These are phyloP conservation scores for Plutomurus gul DNA, from an alignment of 1,140 invertebrate genomes.

Conservation along the genomic window DNA sequence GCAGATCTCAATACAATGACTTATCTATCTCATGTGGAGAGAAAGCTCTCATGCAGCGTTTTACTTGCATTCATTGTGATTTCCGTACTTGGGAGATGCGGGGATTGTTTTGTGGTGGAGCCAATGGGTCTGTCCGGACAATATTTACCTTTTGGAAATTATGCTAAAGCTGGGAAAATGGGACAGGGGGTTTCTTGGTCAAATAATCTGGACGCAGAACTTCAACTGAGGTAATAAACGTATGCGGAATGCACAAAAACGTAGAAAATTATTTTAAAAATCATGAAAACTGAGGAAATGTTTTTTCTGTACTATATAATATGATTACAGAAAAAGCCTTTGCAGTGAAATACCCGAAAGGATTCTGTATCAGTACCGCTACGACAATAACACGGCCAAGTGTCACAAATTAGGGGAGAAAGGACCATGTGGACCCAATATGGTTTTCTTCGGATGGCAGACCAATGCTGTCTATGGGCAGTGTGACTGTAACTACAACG, in stretches of 20 bases:
- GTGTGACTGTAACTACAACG: conserved; percentile 44
- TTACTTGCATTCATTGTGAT: background rate
- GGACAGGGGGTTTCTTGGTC: conserved; percentile 41
- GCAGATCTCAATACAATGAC: no score
- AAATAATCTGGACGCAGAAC: conserved; percentile 38
- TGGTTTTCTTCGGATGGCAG: conserved; percentile 42
- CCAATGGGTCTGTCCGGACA: conserved; percentile 34
- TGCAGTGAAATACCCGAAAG: conserved; percentile 33
- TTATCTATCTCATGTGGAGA: no score
- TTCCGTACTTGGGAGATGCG: background rate
- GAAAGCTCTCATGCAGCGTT: no score
- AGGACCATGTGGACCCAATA: conserved; percentile 41
- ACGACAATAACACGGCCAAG: conserved; percentile 26
- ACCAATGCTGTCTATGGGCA: conserved; percentile 42
- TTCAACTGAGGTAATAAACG: conserved; percentile 19
- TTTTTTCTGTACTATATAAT: background rate
- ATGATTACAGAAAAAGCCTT: conserved; percentile 30
- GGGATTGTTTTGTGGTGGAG: conserved; percentile 31
- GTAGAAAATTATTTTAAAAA: no score
- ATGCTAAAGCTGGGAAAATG: conserved; percentile 37
- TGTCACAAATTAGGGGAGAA: conserved; percentile 39
- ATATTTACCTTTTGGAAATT: conserved; percentile 20
- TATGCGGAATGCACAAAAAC: no score
- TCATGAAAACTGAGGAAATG: no score
- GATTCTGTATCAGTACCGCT: conserved; percentile 39